phyloP scores from a whole-genome alignment of 2,797 vertebrate species.

The Spinibarbus caldwelli region DNA sequence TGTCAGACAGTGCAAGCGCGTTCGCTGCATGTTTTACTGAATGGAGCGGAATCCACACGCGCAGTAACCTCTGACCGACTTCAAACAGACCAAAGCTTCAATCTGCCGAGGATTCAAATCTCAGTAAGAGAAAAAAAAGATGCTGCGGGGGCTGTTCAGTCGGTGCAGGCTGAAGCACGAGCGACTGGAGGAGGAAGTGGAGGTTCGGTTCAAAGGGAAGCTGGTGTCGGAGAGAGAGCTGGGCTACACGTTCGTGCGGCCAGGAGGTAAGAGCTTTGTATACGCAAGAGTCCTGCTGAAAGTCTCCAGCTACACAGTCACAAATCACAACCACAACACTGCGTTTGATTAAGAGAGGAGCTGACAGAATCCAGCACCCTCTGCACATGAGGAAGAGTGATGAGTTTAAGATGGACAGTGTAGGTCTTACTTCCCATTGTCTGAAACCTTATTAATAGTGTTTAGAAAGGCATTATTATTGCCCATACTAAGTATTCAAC shows the following conservation, averaged over 20 bases:
- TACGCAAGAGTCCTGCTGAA: background rate
- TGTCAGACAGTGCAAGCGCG: background rate
- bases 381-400: background rate
- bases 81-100: constrained; percentile 11
- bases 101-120: constrained; percentile 16
- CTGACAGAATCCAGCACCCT: constrained; percentile 28
- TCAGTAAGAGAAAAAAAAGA: constrained; percentile 55
- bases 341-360: constrained; percentile 26
- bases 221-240: constrained; percentile 88
- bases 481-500: background rate
- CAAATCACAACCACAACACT: constrained; percentile 26
- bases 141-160: constrained; percentile 75
- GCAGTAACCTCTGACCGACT: constrained; percentile 14
- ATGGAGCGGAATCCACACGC: background rate
- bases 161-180: constrained; percentile 75
- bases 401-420: background rate
- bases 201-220: constrained; percentile 86
- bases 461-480: background rate
- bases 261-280: constrained; percentile 87
- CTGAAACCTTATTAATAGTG: background rate
- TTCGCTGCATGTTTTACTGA: constrained; percentile 11
- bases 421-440: background rate
- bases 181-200: constrained; percentile 78
- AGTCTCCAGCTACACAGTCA: constrained; percentile 13
- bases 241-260: constrained; percentile 83